Conservation (phyloP, 2,888 invertebrate species). For the Entomobrya proxima region DNA sequence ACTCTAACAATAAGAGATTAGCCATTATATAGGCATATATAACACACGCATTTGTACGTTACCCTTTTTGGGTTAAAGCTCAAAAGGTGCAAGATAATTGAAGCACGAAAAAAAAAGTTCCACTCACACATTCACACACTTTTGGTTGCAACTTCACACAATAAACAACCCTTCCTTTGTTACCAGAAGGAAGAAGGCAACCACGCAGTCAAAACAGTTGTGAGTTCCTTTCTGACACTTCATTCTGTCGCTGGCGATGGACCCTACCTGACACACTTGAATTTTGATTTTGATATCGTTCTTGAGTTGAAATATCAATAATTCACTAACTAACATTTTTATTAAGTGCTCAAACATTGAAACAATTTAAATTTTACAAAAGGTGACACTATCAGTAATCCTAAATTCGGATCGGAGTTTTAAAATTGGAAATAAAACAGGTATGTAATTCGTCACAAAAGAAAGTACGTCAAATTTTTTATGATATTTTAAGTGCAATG, state of each 20-base stretch:
- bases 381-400: too few relatives aligned
- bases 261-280: background rate
- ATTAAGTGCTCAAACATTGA: too few relatives aligned
- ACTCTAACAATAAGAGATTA: background rate
- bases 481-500: too few relatives aligned
- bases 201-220: slow-evolving; percentile 14
- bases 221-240: slow-evolving; percentile 2
- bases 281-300: too few relatives aligned
- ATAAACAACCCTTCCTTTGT: slow-evolving; percentile 21
- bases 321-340: too few relatives aligned
- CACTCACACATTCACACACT: too few relatives aligned
- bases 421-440: too few relatives aligned
- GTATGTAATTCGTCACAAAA: too few relatives aligned
- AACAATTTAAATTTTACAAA: too few relatives aligned
- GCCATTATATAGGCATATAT: background rate
- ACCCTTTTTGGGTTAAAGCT: slow-evolving; percentile 15
- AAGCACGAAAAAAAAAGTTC: slow-evolving; percentile 1
- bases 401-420: too few relatives aligned
- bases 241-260: slow-evolving; percentile 55
- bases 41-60: background rate
- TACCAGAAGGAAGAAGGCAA: background rate
- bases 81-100: background rate
- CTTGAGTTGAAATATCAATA: too few relatives aligned
- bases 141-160: background rate
- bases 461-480: too few relatives aligned